Base-by-base conservation (phyloP, 2,888 invertebrate genomes). In the Neoscelio sp. region DNA sequence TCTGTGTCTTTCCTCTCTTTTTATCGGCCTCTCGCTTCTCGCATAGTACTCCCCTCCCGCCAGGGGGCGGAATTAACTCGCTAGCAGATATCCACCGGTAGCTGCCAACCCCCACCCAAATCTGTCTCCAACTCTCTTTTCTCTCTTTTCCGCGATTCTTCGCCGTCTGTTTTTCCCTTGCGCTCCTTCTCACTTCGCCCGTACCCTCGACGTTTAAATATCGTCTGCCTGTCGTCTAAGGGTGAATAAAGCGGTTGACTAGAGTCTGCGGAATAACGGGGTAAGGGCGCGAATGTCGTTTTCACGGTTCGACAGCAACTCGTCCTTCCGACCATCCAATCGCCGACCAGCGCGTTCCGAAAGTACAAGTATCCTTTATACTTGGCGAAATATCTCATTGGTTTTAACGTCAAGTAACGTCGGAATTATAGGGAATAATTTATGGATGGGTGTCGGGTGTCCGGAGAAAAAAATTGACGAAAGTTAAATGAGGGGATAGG, bases 11-110 rank as follows among this genome's bases (percentile, higher is more conserved):
- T 75, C 38, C 76, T 54, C 74, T 75, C 65, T 70, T 62, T 65
- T 42, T 79, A 44, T 54, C 68, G 56, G 48, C 68, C 71, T 70
- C 78, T 62, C 78, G 48, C 68, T 78, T 65, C 78, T 80, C 67
- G 60, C 76, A 48, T 75, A 15, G 75, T 17, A 62, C 56, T 38
- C 56, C 73, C 52, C 73, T 78, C 40, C 68, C 64, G 68, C 68
- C 71, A 65, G 85, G 85, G 87, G 87, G 85, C 87, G 86, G 87
- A 89, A 89, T 90, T 90, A 90, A 89, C 89, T 89, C 87, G 86
- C 85, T 83, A 84, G 83, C 86, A 88, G 87, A 88, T 87, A 89
- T 88, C 86, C 86, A 86, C 84, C 84, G 80, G 74, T 80, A 68
- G 30, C 58, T 26, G 28, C 30, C 15, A 38, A 48, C 35, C 40